phyloP scores from a whole-genome alignment of 2,797 vertebrate genomes.

The Malurus splendens region DNA sequence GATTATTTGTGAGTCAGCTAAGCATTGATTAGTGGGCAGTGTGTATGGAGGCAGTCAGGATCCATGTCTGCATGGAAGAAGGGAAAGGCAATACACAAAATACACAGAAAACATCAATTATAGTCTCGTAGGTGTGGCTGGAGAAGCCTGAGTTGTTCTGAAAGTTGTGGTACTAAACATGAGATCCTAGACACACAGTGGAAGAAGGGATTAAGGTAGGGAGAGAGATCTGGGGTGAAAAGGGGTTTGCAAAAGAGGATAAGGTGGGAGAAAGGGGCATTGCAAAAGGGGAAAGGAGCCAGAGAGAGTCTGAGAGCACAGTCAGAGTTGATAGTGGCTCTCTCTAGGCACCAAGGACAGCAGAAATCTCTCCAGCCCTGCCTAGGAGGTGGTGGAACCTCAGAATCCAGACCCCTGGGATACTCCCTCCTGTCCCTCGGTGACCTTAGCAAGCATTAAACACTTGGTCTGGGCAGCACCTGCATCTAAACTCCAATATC shows the following conservation, averaged over 20 bases:
- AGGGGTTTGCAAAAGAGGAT: neutral
- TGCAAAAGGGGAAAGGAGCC: neutral
- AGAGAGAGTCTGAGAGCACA: neutral
- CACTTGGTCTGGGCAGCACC: neutral
- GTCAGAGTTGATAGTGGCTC: neutral
- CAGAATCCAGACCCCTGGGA: neutral
- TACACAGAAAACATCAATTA: neutral
- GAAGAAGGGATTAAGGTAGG: neutral
- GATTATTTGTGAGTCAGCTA: neutral
- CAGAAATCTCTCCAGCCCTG: neutral
- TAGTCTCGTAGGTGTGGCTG: neutral
- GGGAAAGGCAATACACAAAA: neutral
- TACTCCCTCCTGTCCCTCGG: neutral
- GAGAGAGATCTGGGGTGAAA: neutral
- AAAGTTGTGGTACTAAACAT: neutral
- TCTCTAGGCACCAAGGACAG: neutral
- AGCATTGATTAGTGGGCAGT: neutral
- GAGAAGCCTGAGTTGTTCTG: neutral
- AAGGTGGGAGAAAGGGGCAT: neutral
- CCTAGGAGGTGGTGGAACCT: neutral
- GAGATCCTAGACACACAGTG: neutral
- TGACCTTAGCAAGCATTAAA: fast-evolving
- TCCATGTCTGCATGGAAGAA: neutral
- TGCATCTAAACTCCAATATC: neutral
- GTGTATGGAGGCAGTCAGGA: neutral